A percentile compares a stretch with the other conserved stretches of the same genome.
Evolutionary conservation across 1,140 invertebrate genomes (phyloP).

Genomic region (Drosophila insularis): DNA sequence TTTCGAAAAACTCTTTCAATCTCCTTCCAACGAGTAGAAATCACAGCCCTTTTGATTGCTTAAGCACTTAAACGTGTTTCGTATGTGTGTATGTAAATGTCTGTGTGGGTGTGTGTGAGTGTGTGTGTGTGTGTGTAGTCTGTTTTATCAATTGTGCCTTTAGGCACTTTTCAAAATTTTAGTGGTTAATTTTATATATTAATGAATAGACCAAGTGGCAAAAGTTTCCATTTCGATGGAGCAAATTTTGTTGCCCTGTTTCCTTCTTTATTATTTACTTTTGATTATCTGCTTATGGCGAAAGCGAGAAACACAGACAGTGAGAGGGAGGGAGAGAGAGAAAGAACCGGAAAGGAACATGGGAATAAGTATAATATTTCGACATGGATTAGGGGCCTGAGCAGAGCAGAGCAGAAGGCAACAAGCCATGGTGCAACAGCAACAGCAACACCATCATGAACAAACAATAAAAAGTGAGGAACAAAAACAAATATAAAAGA

Average conservation of each 20-base stretch:
- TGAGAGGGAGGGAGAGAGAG: too few species aligned
- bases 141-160: background rate
- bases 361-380: background rate
- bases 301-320: too few species aligned
- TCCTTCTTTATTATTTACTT: slow-evolving; percentile 55
- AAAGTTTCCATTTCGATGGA: slow-evolving; percentile 1
- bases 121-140: background rate
- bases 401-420: slow-evolving; percentile 1
- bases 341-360: background rate
- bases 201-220: background rate
- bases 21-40: background rate
- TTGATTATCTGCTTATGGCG: slow-evolving; percentile 61
- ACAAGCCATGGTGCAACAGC: slow-evolving; percentile 3
- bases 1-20: background rate
- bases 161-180: background rate
- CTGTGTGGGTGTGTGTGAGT: background rate
- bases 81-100: background rate
- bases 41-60: slow-evolving; percentile 47
- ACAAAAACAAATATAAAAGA: slow-evolving; percentile 6
- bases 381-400: too few species aligned
- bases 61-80: slow-evolving; percentile 63
- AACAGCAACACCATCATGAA: background rate
- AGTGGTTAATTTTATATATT: slow-evolving; percentile 3
- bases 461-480: background rate
- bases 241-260: background rate